Base-by-base conservation (phyloP, 2,888 invertebrate species). In the Flexamia atlantica region DNA sequence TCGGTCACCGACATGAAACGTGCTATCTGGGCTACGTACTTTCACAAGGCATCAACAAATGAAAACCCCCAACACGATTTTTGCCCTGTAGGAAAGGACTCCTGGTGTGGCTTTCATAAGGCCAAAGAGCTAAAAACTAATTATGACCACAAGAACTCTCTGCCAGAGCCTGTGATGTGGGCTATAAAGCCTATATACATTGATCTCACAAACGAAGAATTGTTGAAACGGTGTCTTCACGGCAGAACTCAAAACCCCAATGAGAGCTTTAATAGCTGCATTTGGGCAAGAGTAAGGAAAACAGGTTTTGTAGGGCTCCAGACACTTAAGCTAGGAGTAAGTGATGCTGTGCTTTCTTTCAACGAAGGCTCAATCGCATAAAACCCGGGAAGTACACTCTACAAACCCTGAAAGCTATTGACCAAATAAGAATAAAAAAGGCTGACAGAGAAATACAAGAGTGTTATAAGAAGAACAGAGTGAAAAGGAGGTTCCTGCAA, bases 171-270 rank as follows among this genome's bases (percentile, higher is more conserved):
- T 25, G 32, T 79, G 3, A 79, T 79, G 79, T 3, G 17, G 14
- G 17, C 53, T 9, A 28, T 79, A 20, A 79, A 53, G 30, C 79
- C 79, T 9, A 23, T 79, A 3, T 79, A 25, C 23, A 32, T 53
- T 5, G 25, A 42, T 50, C n/a, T 79, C 1, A 40, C 46, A 25
- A 32, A 60, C 17, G 17, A 60, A 14, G 80, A n/a, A 30, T 83
- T 30, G 28, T 81, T 50, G 50, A 74, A 74, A 23, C 53, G 80
- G 30, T 85, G 84, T 68, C 40, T 84, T 20, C 83, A 81, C 42
- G 84, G 84, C 1, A 74, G 70, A 20, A 83, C 84, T 9, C 46
- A 79, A 50, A 46, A 53, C 53, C 79, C 79, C 3, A 79, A 74
- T 25, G 42, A 42, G 17, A 79, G 79, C 57, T 30, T 85, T 14